A percentile compares a stretch with the other conserved stretches of the same genome.
Evolutionary conservation across 2,888 invertebrate genomes (phyloP).

Genomic region (Halocaridina rubra): DNA sequence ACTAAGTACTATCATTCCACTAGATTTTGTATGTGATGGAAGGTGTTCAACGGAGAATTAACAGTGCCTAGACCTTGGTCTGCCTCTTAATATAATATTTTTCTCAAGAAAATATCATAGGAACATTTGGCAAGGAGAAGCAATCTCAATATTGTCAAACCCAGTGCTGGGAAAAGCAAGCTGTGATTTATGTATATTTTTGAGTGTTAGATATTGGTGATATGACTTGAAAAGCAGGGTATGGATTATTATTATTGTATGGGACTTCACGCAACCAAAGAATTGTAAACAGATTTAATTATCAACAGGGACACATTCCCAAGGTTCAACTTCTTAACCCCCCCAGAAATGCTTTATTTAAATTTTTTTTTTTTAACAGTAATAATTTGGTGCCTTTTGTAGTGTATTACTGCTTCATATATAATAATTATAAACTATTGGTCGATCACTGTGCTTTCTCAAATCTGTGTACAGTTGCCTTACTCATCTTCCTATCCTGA

Average conservation of each 20-base stretch:
- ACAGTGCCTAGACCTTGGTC: too few relatives aligned
- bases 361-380: slow-evolving; percentile 17
- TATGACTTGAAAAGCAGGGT: slow-evolving; percentile 45
- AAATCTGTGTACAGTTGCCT: slow-evolving; percentile 16
- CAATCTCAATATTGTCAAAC: slow-evolving; percentile 39
- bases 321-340: not conserved
- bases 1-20: too few relatives aligned
- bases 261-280: slow-evolving; percentile 51
- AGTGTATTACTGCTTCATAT: slow-evolving; percentile 38
- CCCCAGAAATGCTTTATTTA: slow-evolving; percentile 27
- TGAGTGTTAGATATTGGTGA: slow-evolving; percentile 42
- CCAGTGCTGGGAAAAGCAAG: slow-evolving; percentile 52
- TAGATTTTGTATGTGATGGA: too few relatives aligned
- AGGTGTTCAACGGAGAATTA: too few relatives aligned
- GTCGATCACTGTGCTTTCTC: slow-evolving; percentile 18
- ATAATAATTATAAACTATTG: too few relatives aligned
- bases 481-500: slow-evolving; percentile 41
- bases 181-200: slow-evolving; percentile 53
- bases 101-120: too few relatives aligned
- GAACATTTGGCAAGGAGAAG: slow-evolving; percentile 32
- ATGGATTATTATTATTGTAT: slow-evolving; percentile 46
- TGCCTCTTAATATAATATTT: too few relatives aligned
- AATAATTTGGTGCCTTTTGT: slow-evolving; percentile 46
- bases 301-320: slow-evolving; percentile 47
- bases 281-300: slow-evolving; percentile 37